Evolutionary conservation across 2,113 vertebrate genomes (phyloP).

Genomic region (Sorex fumeus): DNA sequence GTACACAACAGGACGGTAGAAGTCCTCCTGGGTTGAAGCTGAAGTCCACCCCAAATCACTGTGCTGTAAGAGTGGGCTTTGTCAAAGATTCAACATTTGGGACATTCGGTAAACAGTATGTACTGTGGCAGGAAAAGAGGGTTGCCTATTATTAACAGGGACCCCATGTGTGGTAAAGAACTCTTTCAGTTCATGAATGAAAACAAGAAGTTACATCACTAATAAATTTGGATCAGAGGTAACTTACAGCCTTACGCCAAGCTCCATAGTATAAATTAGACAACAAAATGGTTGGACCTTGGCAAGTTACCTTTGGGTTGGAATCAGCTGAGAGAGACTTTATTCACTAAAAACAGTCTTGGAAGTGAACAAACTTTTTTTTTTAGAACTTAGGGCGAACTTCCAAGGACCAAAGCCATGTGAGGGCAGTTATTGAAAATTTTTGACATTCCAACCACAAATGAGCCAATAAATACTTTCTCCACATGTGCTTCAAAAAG

Average conservation of each 20-base stretch:
- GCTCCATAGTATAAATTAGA: slow-evolving; percentile 89
- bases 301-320: slow-evolving; percentile 88
- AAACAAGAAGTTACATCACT: slow-evolving; percentile 91
- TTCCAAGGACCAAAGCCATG: slow-evolving; percentile 91
- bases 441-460: slow-evolving; percentile 96
- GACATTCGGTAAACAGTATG: slow-evolving; percentile 65
- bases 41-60: neutral
- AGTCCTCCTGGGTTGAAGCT: slow-evolving; percentile 67
- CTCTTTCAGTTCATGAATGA: slow-evolving; percentile 88
- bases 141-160: slow-evolving; percentile 80
- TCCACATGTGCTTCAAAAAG: slow-evolving; percentile 94
- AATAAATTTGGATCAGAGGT: slow-evolving; percentile 88
- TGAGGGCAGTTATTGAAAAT: slow-evolving; percentile 94
- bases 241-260: slow-evolving; percentile 86
- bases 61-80: neutral
- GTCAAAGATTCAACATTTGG: slow-evolving; percentile 57
- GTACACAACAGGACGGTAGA: slow-evolving; percentile 81
- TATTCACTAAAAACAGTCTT: slow-evolving; percentile 90
- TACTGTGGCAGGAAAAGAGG: slow-evolving; percentile 76
- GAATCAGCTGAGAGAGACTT: slow-evolving; percentile 91
- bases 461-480: slow-evolving; percentile 97
- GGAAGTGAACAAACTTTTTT: slow-evolving; percentile 84
- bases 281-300: slow-evolving; percentile 88
- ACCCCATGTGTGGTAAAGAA: slow-evolving; percentile 85
- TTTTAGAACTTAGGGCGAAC: slow-evolving; percentile 87